A percentile compares a stretch with the other conserved stretches of the same genome.
Conservation (phyloP, 2,888 invertebrate genomes). For the Hedya salicella region DNA sequence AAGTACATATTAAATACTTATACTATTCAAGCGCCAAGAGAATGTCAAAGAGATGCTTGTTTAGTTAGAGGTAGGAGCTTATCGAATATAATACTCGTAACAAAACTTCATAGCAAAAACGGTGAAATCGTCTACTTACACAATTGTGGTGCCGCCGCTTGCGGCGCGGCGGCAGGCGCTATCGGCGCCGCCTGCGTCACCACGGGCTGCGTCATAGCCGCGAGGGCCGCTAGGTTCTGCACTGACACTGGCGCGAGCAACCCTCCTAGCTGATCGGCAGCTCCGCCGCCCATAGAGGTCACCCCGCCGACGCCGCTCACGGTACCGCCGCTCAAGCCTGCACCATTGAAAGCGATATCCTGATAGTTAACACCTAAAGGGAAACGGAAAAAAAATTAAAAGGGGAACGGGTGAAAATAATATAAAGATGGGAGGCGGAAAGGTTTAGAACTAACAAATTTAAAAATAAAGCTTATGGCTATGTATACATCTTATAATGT, state of each 20-base stretch:
- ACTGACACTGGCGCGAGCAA: slow-evolving; percentile 93
- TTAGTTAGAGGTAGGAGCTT: too few relatives aligned
- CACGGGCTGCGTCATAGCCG: slow-evolving; percentile 90
- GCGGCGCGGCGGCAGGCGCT: slow-evolving; percentile 75
- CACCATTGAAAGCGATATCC: slow-evolving; percentile 83
- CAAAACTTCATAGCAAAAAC: background rate
- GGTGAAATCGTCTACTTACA: slow-evolving; percentile 64
- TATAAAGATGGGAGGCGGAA: slow-evolving; percentile 30
- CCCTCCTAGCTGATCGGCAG: slow-evolving; percentile 93
- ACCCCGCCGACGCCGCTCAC: slow-evolving; percentile 76
- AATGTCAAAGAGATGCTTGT: too few relatives aligned
- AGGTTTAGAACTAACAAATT: slow-evolving; percentile 40
- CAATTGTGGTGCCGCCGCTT: slow-evolving; percentile 70
- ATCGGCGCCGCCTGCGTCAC: slow-evolving; percentile 81
- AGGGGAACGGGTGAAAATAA: slow-evolving; percentile 40
- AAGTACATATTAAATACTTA: too few relatives aligned
- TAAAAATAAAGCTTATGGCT: background rate
- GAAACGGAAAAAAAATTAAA: slow-evolving; percentile 51
- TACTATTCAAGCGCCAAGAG: too few relatives aligned
- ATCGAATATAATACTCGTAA: background rate
- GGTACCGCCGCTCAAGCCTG: slow-evolving; percentile 75
- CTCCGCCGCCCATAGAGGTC: slow-evolving; percentile 85
- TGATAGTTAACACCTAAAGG: slow-evolving; percentile 80
- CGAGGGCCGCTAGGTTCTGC: slow-evolving; percentile 96
- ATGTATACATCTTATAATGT: too few relatives aligned